Evolutionary conservation across 2,888 invertebrate genomes (phyloP).

Genomic region (Drosophila eohydei): DNA sequence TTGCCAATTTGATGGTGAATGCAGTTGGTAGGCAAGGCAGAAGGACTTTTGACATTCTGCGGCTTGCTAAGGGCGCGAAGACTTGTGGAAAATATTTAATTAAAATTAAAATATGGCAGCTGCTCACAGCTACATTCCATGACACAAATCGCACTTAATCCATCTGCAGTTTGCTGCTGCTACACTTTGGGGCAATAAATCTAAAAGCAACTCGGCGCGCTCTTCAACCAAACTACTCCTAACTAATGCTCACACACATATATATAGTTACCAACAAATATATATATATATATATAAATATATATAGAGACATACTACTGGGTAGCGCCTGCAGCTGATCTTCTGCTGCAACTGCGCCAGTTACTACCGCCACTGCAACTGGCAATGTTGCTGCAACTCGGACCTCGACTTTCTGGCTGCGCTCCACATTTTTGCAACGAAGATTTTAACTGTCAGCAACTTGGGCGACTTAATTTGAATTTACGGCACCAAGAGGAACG

Average conservation of each 20-base stretch:
- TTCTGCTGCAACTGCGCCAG: constrained; percentile 24
- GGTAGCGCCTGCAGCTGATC: constrained; percentile 53
- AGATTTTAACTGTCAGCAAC: constrained; percentile 80
- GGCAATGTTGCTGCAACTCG: constrained; percentile 5
- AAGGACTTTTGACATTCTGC: constrained; percentile 35
- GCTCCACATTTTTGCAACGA: constrained; percentile 75
- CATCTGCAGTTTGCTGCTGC: constrained; percentile 67
- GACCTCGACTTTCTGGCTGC: constrained; percentile 56
- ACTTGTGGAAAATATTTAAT: constrained; percentile 59
- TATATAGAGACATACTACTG: constrained; percentile 28
- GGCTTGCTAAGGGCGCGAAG: constrained; percentile 1
- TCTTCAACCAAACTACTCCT: constrained; percentile 64
- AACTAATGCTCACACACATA: constrained; percentile 43
- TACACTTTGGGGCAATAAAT: constrained; percentile 69
- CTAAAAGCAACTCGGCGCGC: constrained; percentile 63
- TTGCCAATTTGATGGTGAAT: not conserved
- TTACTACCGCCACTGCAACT: constrained; percentile 11
- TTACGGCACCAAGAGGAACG: constrained; percentile 73
- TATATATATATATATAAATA: constrained; percentile 1
- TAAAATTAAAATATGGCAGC: constrained; percentile 53
- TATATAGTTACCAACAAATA: constrained; percentile 13
- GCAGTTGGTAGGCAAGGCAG: not conserved
- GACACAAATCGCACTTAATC: constrained; percentile 64
- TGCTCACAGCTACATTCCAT: constrained; percentile 10
- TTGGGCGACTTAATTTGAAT: constrained; percentile 80